phyloP scores from a whole-genome alignment of 2,888 invertebrate species.

The Ichneumoninae sp. region DNA sequence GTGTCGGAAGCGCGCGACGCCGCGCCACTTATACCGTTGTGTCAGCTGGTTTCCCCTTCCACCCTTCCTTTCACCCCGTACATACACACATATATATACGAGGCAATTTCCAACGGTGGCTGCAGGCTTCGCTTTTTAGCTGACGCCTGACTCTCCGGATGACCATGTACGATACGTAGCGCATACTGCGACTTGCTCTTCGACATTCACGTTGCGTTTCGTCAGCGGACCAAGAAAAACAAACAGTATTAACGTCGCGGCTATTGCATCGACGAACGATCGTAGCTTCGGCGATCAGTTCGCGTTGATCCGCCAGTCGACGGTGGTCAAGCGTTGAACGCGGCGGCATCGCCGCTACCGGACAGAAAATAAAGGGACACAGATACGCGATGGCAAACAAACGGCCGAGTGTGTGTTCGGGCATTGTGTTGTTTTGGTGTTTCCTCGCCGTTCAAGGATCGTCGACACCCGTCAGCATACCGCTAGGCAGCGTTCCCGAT shows the following conservation, averaged over 20 bases:
- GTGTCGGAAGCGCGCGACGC: background rate
- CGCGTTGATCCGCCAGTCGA: background rate
- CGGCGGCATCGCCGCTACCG: background rate
- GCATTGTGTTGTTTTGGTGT: conserved; percentile 8
- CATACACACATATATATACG: background rate
- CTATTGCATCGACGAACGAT: background rate
- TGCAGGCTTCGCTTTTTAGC: background rate
- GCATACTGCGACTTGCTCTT: conserved; percentile 12
- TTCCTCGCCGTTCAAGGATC: conserved; percentile 19
- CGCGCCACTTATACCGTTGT: background rate
- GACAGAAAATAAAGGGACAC: background rate
- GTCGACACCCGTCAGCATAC: conserved; percentile 70
- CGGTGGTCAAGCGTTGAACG: background rate
- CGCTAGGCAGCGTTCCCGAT: conserved; percentile 71
- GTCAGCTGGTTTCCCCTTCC: conserved; percentile 38
- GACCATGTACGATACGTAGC: conserved; percentile 6
- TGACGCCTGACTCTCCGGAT: conserved; percentile 15
- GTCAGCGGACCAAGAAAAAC: conserved; percentile 3
- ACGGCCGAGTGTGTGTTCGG: background rate
- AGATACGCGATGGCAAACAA: conserved; percentile 26
- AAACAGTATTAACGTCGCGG: background rate
- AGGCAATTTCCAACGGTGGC: background rate
- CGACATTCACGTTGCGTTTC: conserved; percentile 4
- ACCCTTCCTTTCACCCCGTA: background rate
- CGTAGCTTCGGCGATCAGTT: background rate